These are phyloP conservation scores for Bovichtus diacanthus DNA, from an alignment of 2,797 vertebrate genomes.

Conservation along the genomic window DNA sequence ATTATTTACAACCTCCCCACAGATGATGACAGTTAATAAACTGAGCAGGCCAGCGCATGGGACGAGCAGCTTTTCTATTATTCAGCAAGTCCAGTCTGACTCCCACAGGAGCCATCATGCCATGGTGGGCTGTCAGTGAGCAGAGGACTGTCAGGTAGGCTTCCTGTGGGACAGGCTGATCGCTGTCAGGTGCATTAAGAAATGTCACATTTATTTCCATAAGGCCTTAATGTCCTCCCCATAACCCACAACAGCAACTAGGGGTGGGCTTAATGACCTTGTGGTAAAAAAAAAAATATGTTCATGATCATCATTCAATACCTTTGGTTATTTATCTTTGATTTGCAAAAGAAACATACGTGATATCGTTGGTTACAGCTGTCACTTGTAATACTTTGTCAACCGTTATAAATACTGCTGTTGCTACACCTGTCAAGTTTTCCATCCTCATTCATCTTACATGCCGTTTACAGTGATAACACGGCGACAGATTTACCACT, in stretches of 20 bases:
- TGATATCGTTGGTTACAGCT: background rate
- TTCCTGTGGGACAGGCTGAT: slow-evolving; percentile 49
- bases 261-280: background rate
- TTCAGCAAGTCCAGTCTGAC: slow-evolving; percentile 47
- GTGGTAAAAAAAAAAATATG: background rate
- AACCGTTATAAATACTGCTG: background rate
- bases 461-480: background rate
- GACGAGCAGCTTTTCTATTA: slow-evolving; percentile 51
- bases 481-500: background rate
- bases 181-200: slow-evolving; percentile 50
- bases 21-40: slow-evolving; percentile 68
- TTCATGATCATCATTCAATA: background rate
- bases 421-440: background rate
- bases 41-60: slow-evolving; percentile 25
- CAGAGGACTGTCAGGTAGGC: slow-evolving; percentile 41
- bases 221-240: slow-evolving; percentile 42
- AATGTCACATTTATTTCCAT: slow-evolving; percentile 54
- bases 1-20: slow-evolving; percentile 61
- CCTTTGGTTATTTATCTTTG: background rate
- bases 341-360: background rate
- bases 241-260: slow-evolving; percentile 12
- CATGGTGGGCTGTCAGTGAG: slow-evolving; percentile 29
- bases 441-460: no score
- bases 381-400: background rate
- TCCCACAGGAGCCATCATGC: slow-evolving; percentile 40